Base-by-base conservation (phyloP, 2,888 invertebrate species). In the Rhabditophanes sp. region DNA sequence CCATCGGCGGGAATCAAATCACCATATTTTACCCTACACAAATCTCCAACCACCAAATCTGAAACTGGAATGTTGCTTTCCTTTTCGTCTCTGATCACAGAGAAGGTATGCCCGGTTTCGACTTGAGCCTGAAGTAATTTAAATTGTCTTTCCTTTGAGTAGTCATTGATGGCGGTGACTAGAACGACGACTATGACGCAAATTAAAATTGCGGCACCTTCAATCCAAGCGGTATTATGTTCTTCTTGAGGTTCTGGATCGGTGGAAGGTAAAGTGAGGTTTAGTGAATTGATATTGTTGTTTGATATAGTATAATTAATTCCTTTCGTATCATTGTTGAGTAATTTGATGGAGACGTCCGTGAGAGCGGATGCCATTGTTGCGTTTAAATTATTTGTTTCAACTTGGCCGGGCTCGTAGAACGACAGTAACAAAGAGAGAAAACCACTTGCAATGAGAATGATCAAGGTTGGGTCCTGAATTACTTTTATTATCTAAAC, bases 1-100 rank as follows among this genome's bases (percentile, higher is more conserved):
- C 96, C 96, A 73, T 96, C 96, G 45, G 96, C 88, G 44, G 93
- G 96, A 67, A 96, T 75, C 66, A 96, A 74, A 72, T 96, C 96
- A 64, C 96, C 93, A 55, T 72, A 72, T 65, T 73, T 68, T 63
- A 78, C 76, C 70, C 88, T 87, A 11, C 49, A 44, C 69, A 96
- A 84, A 74, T 96, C 96, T 53, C 96, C 96, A 54, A 88, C 88
- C 52, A 90, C 83, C 65, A 96, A 81, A 65, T 96, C 93, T 64
- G 83, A 82, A 62, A 93, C 60, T 49, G 83, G 79, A 66, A 96
- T 78, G 74, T 93, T 87, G 62, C 79, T 78, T 49, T 87, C 81
- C 71, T 88, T 84, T 46, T 77, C 78, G 65, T 78, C 77, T 51
- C 93, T 78, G 67, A 96, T 84, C 52, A 90, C 88, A 39, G 87